Base-by-base conservation (phyloP, 2,113 vertebrate species). In the Zapus hudsonius region DNA sequence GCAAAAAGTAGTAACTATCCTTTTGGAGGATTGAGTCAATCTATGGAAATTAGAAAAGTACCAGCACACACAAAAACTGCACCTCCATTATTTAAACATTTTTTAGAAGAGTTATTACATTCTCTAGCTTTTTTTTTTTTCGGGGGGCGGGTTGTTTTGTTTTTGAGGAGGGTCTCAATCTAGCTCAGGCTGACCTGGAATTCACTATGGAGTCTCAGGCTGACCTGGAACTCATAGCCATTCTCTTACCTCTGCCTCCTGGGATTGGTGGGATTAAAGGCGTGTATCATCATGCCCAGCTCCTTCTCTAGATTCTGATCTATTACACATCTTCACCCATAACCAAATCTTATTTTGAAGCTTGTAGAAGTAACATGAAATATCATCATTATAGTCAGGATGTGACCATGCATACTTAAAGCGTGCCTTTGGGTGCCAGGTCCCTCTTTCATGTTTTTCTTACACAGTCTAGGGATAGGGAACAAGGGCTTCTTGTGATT, bases 271-370 rank as follows among this genome's bases (percentile, higher is more conserved):
- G n/a, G n/a, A n/a, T n/a, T n/a, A n/a, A n/a, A n/a, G n/a, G n/a
- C n/a, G n/a, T n/a, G n/a, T n/a, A n/a, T n/a, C n/a, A n/a, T n/a
- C n/a, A n/a, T n/a, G n/a, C n/a, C n/a, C n/a, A n/a, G n/a, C n/a
- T n/a, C n/a, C n/a, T n/a, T n/a, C n/a, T n/a, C 13, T 33, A 69
- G 85, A 75, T 44, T 94, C 40, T 89, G 89, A 3, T 76, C 7
- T 80, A 88, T 47, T n/a, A n/a, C n/a, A 79, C 5, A 44, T 27
- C 19, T 42, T 89, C n/a, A 75, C 15, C 73, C 84, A 91, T 87
- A 86, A 86, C 70, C 47, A 95, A 84, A 59, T 3, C 59, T 7
- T 36, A 10, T 78, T 92, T 92, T 84, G 66, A 95, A 89, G 1
- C 59, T 38, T 33, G 6, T 72, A 84, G 61, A 91, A 47, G 25